phyloP scores from a whole-genome alignment of 2,888 invertebrate genomes.

The Auanema freiburgensis region DNA sequence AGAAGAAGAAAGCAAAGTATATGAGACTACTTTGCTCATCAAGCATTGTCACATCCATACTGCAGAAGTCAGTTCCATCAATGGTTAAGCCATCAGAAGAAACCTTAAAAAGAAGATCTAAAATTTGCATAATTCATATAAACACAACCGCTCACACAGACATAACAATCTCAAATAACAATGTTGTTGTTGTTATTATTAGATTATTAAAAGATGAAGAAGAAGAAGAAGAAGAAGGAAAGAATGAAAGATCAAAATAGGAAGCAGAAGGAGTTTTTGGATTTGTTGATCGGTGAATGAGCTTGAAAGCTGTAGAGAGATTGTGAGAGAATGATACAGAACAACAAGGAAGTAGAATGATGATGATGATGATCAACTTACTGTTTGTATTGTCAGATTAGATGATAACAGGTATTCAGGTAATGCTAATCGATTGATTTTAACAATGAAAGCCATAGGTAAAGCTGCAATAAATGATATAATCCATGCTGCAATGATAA shows the following conservation, averaged over 20 bases:
- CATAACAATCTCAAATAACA: no score
- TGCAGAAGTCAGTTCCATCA: constrained; percentile 54
- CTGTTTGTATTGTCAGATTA: constrained; percentile 29
- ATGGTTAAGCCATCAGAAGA: constrained; percentile 44
- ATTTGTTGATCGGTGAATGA: no score
- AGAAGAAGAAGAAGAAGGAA: no score
- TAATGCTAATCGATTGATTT: constrained; percentile 47
- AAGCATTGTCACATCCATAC: constrained; percentile 41
- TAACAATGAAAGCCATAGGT: constrained; percentile 51
- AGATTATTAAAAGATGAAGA: no score
- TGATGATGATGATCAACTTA: constrained; percentile 10
- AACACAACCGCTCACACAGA: background rate
- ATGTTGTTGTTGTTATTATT: no score
- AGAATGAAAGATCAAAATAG: no score
- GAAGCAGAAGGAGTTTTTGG: no score
- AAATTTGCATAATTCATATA: constrained; percentile 8
- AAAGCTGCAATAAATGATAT: constrained; percentile 57
- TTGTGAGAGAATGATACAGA: no score
- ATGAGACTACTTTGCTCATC: constrained; percentile 51
- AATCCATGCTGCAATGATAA: constrained; percentile 57
- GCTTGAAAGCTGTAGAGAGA: no score
- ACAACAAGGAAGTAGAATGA: background rate
- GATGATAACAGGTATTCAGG: constrained; percentile 40
- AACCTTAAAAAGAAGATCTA: constrained; percentile 30
- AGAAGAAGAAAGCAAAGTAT: constrained; percentile 54